Percentiles rank a stretch among this genome's conserved stretches.
These are phyloP conservation scores for Myiotriccus ornatus DNA, from an alignment of 2,797 vertebrate genomes.

Conservation along the genomic window DNA sequence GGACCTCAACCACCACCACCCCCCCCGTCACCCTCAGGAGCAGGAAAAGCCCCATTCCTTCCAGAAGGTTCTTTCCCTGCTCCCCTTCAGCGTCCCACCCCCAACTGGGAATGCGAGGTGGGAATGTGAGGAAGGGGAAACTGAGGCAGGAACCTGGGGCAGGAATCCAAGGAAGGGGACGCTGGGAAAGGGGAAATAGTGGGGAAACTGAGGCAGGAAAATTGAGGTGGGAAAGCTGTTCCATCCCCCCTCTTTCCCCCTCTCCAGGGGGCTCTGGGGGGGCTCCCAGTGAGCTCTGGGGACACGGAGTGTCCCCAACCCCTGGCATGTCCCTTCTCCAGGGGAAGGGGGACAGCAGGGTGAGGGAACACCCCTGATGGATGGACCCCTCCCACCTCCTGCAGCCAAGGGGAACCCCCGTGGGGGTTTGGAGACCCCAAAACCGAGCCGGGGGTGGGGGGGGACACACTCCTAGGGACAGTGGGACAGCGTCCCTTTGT, in stretches of 20 bases:
- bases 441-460: background rate
- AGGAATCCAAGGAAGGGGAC: background rate
- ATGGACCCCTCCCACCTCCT: no score
- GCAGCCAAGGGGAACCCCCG: no score
- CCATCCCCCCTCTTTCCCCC: background rate
- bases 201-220: background rate
- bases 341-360: rapidly evolving
- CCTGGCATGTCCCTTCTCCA: background rate
- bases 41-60: no score
- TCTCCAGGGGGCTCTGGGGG: background rate
- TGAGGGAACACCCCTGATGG: no score
- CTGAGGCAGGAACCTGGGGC: background rate
- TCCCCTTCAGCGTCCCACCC: background rate
- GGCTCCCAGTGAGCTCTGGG: background rate
- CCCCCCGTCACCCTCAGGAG: no score
- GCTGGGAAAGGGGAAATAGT: no score
- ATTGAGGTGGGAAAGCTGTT: background rate
- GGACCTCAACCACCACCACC: background rate
- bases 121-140: no score
- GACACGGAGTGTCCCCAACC: background rate
- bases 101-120: background rate
- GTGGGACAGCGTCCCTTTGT: no score
- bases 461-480: no score
- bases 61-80: no score
- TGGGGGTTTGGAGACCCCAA: background rate